Conservation (phyloP, 2,797 vertebrate genomes). For the Octomys mimax region DNA sequence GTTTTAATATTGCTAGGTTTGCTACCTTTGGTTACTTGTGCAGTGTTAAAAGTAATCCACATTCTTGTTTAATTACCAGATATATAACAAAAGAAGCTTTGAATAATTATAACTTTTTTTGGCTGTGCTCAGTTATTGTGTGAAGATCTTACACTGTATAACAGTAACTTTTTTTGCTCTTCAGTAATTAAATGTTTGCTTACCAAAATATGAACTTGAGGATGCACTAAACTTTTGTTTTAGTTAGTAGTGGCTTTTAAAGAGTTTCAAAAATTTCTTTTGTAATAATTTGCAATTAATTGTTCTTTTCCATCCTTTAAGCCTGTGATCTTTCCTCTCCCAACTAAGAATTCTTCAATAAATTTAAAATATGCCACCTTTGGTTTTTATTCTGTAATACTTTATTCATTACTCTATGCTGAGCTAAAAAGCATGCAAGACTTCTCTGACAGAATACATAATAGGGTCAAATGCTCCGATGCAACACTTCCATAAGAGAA, state of each 20-base stretch:
- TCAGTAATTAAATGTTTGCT: slow-evolving; percentile 90
- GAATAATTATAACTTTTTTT: slow-evolving; percentile 91
- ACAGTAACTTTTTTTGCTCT: slow-evolving; percentile 85
- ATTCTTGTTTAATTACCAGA: slow-evolving; percentile 85
- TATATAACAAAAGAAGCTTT: slow-evolving; percentile 86
- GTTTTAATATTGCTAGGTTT: slow-evolving; percentile 87
- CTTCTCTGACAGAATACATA: background rate
- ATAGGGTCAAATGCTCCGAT: background rate
- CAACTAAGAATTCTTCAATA: slow-evolving; percentile 78
- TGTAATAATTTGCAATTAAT: slow-evolving; percentile 76
- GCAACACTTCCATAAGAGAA: background rate
- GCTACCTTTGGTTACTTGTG: slow-evolving; percentile 90
- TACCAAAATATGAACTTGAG: slow-evolving; percentile 91
- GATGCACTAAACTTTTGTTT: slow-evolving; percentile 92
- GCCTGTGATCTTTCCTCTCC: slow-evolving; percentile 77
- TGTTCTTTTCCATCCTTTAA: slow-evolving; percentile 78
- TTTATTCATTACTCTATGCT: background rate
- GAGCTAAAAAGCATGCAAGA: background rate
- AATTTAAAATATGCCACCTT: slow-evolving; percentile 69
- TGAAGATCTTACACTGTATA: slow-evolving; percentile 85
- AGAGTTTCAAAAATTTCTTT: slow-evolving; percentile 88
- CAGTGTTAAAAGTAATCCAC: slow-evolving; percentile 89
- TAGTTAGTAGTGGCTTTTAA: slow-evolving; percentile 93
- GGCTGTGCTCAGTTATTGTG: slow-evolving; percentile 91
- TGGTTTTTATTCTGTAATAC: slow-evolving; percentile 57